Conservation (phyloP, 2,888 invertebrate species). For the Odontocolon sp. region DNA sequence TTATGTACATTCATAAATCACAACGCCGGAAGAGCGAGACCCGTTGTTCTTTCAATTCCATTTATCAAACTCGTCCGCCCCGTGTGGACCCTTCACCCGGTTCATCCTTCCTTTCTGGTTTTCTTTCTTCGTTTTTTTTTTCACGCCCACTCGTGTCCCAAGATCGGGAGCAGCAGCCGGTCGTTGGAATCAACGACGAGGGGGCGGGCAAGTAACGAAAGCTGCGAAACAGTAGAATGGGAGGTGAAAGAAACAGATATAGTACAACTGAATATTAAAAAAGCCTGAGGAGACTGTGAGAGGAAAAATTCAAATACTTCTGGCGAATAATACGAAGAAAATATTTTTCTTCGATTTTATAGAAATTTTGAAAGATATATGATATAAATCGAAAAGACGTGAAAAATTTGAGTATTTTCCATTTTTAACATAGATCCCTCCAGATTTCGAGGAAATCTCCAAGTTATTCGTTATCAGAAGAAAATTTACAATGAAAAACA, state of each 20-base stretch:
- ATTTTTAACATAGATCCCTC: no score
- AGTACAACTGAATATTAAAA: conserved; percentile 18
- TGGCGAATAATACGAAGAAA: no score
- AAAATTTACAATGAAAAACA: no score
- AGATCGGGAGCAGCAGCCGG: conserved; percentile 40
- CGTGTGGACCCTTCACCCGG: conserved; percentile 28
- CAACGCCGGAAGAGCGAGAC: conserved; percentile 44
- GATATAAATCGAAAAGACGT: no score
- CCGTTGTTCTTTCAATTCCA: conserved; percentile 60
- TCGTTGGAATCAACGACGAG: conserved; percentile 42
- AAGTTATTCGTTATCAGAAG: no score
- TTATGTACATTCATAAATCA: conserved; percentile 56
- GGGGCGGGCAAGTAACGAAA: conserved; percentile 47
- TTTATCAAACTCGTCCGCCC: conserved; percentile 58
- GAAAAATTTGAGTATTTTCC: no score
- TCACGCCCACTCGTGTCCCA: conserved; percentile 57
- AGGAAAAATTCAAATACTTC: neutral
- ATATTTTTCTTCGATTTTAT: no score
- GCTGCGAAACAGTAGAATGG: conserved; percentile 44
- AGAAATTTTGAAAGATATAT: no score
- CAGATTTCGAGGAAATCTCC: no score
- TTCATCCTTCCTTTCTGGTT: conserved; percentile 17
- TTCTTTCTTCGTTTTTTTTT: conserved; percentile 24
- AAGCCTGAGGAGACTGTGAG: conserved; percentile 10
- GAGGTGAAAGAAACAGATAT: conserved; percentile 8